phyloP scores from a whole-genome alignment of 2,797 vertebrate genomes.

The Melanotaenia boesemani region DNA sequence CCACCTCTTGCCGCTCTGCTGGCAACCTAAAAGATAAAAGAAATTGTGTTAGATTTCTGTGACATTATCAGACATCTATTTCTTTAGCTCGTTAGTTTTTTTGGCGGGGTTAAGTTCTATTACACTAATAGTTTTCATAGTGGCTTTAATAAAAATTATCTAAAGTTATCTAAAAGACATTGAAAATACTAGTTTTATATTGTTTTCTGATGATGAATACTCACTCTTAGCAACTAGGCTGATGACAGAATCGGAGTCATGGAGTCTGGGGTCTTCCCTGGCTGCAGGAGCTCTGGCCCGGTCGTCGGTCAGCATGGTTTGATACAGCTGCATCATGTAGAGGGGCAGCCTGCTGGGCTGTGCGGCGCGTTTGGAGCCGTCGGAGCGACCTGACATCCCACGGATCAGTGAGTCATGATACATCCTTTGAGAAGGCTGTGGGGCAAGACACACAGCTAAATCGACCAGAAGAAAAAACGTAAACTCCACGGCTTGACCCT shows the following conservation, averaged over 20 bases:
- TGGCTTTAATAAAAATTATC: too few species aligned
- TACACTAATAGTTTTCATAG: neutral
- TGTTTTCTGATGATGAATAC: conserved; percentile 32
- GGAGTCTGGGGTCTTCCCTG: conserved; percentile 72
- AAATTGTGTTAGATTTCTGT: conserved; percentile 7
- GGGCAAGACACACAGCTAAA: conserved; percentile 19
- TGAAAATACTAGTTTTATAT: neutral
- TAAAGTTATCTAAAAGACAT: neutral
- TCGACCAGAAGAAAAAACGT: conserved; percentile 58
- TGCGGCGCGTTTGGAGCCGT: conserved; percentile 28
- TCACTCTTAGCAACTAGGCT: conserved; percentile 87
- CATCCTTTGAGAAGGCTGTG: conserved; percentile 13
- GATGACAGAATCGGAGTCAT: conserved; percentile 82
- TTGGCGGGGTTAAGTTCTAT: neutral
- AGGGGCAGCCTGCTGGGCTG: conserved; percentile 63
- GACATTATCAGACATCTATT: neutral
- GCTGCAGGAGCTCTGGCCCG: conserved; percentile 16
- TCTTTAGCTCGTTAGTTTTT: neutral
- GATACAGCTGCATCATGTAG: conserved; percentile 90
- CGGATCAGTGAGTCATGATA: conserved; percentile 44
- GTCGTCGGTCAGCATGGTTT: conserved; percentile 74
- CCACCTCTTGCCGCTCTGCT: conserved; percentile 83
- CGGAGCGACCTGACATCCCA: conserved; percentile 10
- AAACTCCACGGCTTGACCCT: conserved; percentile 38
- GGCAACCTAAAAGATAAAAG: conserved; percentile 75